Percentiles rank a stretch among this genome's conserved stretches.
Evolutionary conservation across 2,797 vertebrate species (phyloP).

Genomic region (Aulostomus chinensis): DNA sequence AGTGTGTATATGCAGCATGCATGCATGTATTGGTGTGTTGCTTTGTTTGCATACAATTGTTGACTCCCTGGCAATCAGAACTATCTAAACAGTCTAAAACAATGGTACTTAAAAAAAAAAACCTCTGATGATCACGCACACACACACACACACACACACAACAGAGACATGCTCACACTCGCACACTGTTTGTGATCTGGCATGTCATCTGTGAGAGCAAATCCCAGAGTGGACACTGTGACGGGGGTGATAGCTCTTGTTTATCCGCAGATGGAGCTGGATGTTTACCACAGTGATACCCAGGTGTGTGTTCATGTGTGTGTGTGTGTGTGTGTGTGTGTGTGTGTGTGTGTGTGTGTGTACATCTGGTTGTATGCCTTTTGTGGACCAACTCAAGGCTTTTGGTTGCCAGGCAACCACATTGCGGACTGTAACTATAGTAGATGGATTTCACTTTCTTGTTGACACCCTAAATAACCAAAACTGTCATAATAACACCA

Average conservation of each 20-base stretch:
- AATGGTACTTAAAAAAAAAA: slow-evolving; percentile 58
- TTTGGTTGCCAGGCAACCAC: slow-evolving; percentile 72
- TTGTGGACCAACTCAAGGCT: slow-evolving; percentile 67
- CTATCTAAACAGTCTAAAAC: slow-evolving; percentile 57
- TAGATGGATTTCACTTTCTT: slow-evolving; percentile 58
- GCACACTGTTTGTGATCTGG: slow-evolving; percentile 58
- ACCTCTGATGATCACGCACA: slow-evolving; percentile 10
- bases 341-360: slow-evolving; percentile 2
- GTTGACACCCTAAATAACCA: slow-evolving; percentile 51
- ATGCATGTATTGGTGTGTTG: slow-evolving; percentile 10
- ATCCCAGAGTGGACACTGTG: slow-evolving; percentile 66
- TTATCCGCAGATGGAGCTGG: slow-evolving; percentile 48
- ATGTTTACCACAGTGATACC: slow-evolving; percentile 52
- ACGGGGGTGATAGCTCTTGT: slow-evolving; percentile 56
- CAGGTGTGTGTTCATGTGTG: slow-evolving; percentile 30
- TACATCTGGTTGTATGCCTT: slow-evolving; percentile 36
- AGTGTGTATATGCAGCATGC: slow-evolving; percentile 10
- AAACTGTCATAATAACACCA: slow-evolving; percentile 62
- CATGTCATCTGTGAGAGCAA: slow-evolving; percentile 65
- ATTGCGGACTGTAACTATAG: slow-evolving; percentile 57
- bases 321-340: slow-evolving; percentile 2
- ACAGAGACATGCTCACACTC: neutral
- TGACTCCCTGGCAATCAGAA: slow-evolving; percentile 50
- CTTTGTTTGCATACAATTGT: slow-evolving; percentile 33
- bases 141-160: slow-evolving; percentile 1